Percentiles rank a stretch among this genome's conserved stretches.
Conservation (phyloP, 2,113 vertebrate genomes). For the Hystrix cristata region DNA sequence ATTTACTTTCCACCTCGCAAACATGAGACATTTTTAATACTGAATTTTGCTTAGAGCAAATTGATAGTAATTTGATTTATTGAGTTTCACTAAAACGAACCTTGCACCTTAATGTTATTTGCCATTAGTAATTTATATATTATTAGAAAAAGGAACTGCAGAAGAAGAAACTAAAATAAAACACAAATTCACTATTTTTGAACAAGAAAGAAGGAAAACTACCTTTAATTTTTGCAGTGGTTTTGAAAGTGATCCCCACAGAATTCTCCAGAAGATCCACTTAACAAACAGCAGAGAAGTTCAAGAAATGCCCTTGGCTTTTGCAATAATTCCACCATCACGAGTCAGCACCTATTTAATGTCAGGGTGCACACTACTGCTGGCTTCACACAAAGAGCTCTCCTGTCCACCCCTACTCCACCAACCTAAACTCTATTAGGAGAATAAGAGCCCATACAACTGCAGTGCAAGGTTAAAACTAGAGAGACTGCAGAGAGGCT, state of each 20-base stretch:
- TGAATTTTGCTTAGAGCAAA: slow-evolving; percentile 59
- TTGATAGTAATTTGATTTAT: slow-evolving; percentile 56
- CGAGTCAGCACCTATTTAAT: not conserved
- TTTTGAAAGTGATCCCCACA: not conserved
- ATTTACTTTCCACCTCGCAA: slow-evolving; percentile 57
- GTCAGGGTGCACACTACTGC: not conserved
- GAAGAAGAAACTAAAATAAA: slow-evolving; percentile 55
- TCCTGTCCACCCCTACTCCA: not conserved
- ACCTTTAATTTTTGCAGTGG: slow-evolving; percentile 59
- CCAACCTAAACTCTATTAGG: not conserved
- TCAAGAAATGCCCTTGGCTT: not conserved
- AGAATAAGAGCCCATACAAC: not conserved
- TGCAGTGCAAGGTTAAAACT: not conserved
- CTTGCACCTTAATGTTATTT: slow-evolving; percentile 41
- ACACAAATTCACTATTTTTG: slow-evolving; percentile 52
- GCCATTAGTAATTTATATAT: slow-evolving; percentile 26
- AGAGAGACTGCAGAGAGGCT: not conserved
- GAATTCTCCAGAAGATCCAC: not conserved
- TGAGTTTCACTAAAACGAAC: slow-evolving; percentile 64
- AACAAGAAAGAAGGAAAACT: slow-evolving; percentile 17
- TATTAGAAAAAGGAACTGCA: slow-evolving; percentile 27
- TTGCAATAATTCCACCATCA: not conserved
- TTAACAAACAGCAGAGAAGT: slow-evolving; percentile 13
- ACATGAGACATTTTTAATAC: slow-evolving; percentile 40
- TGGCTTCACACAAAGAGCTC: not conserved